Base-by-base conservation (phyloP, 2,797 vertebrate species). In the Graptemys geographica region DNA sequence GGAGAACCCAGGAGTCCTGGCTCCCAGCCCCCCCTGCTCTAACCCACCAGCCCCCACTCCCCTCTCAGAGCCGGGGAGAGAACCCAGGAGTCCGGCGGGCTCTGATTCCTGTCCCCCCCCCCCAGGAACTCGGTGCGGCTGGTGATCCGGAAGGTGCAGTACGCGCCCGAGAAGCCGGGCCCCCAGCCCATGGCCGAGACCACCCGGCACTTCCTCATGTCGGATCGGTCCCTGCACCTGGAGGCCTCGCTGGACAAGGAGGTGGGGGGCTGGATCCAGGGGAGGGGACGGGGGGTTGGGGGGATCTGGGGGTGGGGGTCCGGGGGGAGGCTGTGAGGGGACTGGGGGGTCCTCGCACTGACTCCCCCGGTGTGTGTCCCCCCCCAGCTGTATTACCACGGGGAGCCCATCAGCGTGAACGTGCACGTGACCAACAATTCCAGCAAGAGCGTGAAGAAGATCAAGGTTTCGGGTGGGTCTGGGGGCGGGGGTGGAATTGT, bases 381-480 rank as follows among this genome's bases (percentile, higher is more conserved):
- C 82, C 76, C 52, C 74, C 95, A 99, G 99, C 98, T 99, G 6
- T 99, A 99, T 95, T 99, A 99, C 95, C 99, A 99, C 0, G 99
- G 99, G 6, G 99, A 99, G 96, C 98, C 98, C 31, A 98, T 99
- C 96, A 99, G 92, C 51, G 98, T 99, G 55, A 99, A 99, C 5
- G 99, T 99, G 83, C 99, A 99, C 2, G 98, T 99, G 94, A 99
- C 98, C 96, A 99, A 99, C 98, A 99, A 99, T 96, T 99, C 99
- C 89, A 98, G 98, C 96, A 99, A 99, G 97, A 99, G 98, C 1
- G 98, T 99, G 85, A 99, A 99, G 98, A 98, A 98, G 95, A 97
- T 99, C 84, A 99, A 98, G 97, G 98, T 99, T 83, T 99, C 99
- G 33, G 99, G 99, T 99, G 98, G 96, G 16, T 51, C 13, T 2